phyloP scores from a whole-genome alignment of 2,113 vertebrate genomes.

The Lophotis ruficrista region DNA sequence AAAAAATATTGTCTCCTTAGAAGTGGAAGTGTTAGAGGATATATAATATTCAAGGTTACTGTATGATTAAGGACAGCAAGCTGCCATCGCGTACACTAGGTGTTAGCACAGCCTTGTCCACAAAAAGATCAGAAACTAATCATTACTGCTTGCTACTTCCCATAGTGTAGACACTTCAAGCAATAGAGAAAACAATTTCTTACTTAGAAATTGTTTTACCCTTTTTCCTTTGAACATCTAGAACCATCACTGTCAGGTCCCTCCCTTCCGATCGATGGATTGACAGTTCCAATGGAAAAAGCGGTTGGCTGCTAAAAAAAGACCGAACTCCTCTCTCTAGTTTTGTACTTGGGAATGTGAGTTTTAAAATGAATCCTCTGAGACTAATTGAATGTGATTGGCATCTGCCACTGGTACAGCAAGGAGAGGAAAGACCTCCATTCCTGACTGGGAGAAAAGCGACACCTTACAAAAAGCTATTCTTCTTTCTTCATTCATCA shows the following conservation, averaged over 20 bases:
- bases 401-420: conserved; percentile 43
- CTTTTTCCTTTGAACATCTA: conserved; percentile 51
- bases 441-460: not conserved
- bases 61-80: conserved; percentile 38
- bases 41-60: conserved; percentile 57
- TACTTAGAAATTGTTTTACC: conserved; percentile 68
- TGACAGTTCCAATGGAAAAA: conserved; percentile 61
- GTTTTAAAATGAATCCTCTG: conserved; percentile 41
- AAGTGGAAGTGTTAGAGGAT: conserved; percentile 16
- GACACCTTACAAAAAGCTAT: not conserved
- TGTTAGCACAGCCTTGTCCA: conserved; percentile 14
- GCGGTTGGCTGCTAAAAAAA: conserved; percentile 26
- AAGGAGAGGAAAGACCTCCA: not conserved
- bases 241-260: conserved; percentile 3
- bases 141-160: conserved; percentile 59
- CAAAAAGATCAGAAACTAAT: conserved; percentile 59
- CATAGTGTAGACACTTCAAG: conserved; percentile 19
- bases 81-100: not conserved
- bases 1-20: conserved; percentile 37
- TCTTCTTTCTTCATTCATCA: conserved; percentile 11
- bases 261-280: conserved; percentile 50
- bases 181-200: conserved; percentile 57
- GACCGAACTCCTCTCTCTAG: not conserved
- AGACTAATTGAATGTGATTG: conserved; percentile 70
- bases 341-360: conserved; percentile 42